phyloP scores from a whole-genome alignment of 2,888 invertebrate genomes.

The Protonemura montana region DNA sequence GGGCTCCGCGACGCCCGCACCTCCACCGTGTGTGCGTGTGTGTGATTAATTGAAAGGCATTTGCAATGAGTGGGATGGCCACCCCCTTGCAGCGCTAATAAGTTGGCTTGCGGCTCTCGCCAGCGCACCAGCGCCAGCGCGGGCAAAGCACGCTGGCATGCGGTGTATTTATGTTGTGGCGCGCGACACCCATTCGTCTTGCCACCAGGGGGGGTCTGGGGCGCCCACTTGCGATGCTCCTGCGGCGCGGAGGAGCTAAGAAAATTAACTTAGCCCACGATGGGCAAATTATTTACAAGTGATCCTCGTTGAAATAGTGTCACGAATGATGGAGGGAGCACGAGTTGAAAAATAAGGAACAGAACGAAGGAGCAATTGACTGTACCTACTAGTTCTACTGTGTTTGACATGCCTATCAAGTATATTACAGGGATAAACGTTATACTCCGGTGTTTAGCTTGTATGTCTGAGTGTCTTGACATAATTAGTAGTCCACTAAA shows the following conservation, averaged over 20 bases:
- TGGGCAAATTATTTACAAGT: conserved; percentile 22
- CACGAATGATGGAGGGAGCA: not conserved
- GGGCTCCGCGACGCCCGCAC: not conserved
- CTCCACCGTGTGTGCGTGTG: not conserved
- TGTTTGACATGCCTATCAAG: no score
- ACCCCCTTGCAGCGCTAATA: conserved; percentile 24
- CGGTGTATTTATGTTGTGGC: conserved; percentile 47
- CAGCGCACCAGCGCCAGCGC: not conserved
- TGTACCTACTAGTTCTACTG: no score
- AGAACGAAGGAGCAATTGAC: no score
- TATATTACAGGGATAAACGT: no score
- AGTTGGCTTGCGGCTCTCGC: conserved; percentile 24
- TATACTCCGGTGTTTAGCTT: no score
- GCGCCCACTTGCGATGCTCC: not conserved
- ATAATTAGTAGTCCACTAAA: no score
- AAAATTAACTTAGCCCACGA: conserved; percentile 29
- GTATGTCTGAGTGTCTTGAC: no score
- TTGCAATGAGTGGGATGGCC: conserved; percentile 30
- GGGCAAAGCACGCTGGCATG: not conserved
- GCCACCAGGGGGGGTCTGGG: not conserved
- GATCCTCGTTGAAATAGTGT: conserved; percentile 4
- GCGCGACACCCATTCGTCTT: conserved; percentile 46
- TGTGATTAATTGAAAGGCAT: conserved; percentile 27
- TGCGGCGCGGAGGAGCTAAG: not conserved
- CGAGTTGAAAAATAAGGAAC: not conserved